Evolutionary conservation across 2,113 vertebrate species (phyloP).

Genomic region (Dermatemys mawii): DNA sequence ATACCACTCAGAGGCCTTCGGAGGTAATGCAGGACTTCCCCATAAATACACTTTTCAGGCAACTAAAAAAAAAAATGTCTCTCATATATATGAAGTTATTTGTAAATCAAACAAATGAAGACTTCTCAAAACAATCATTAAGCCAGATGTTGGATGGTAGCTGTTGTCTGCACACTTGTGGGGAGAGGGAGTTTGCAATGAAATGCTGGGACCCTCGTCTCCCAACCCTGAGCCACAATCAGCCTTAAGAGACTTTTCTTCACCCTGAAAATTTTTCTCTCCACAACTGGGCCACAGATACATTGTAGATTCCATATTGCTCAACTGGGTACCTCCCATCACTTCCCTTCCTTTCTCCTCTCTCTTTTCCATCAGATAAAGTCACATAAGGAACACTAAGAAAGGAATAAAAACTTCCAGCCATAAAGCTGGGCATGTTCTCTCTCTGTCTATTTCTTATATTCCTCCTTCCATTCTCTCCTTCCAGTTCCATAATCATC

Average conservation of each 20-base stretch:
- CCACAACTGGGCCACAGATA: rapidly evolving
- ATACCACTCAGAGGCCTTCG: slow-evolving; percentile 80
- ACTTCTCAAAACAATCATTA: rapidly evolving
- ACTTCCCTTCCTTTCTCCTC: background rate
- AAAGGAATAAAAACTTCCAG: background rate
- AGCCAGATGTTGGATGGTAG: rapidly evolving
- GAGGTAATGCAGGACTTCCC: slow-evolving; percentile 73
- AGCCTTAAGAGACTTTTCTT: rapidly evolving
- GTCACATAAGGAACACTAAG: background rate
- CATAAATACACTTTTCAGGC: background rate
- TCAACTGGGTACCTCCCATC: rapidly evolving
- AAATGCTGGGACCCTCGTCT: rapidly evolving
- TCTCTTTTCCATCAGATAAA: slow-evolving; percentile 18
- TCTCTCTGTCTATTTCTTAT: rapidly evolving
- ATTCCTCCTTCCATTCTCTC: background rate
- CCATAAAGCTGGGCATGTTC: background rate
- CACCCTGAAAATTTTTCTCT: background rate
- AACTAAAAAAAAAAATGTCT: background rate
- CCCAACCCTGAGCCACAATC: background rate
- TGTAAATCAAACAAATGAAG: background rate
- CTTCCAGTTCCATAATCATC: background rate
- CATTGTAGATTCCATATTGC: background rate
- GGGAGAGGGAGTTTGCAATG: background rate
- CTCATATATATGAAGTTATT: rapidly evolving
- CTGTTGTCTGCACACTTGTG: background rate